Evolutionary conservation across 2,113 vertebrate species (phyloP).

Genomic region (Riparia riparia): DNA sequence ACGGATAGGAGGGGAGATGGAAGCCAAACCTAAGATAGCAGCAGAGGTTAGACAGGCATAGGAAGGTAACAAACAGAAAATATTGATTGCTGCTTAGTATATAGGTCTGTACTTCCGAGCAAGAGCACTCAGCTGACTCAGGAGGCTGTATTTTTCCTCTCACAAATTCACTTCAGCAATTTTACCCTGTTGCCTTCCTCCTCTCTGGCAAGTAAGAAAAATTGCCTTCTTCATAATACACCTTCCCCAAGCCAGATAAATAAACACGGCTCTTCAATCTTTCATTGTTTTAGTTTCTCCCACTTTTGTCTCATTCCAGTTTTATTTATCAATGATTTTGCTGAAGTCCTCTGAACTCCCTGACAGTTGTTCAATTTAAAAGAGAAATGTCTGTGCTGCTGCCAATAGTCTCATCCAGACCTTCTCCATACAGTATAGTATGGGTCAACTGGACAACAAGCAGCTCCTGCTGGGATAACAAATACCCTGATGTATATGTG

Average conservation of each 20-base stretch:
- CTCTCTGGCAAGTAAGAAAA: neutral
- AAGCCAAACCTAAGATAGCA: constrained; percentile 20
- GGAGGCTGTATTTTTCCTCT: constrained; percentile 30
- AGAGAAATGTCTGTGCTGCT: neutral
- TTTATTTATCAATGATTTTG: neutral
- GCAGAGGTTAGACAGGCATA: constrained; percentile 3
- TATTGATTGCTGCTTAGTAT: constrained; percentile 15
- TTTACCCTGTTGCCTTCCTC: neutral
- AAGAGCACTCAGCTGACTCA: neutral
- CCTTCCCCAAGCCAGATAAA: neutral
- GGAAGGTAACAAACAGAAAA: constrained; percentile 12
- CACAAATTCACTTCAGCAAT: neutral
- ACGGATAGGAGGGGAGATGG: neutral
- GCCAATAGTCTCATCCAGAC: neutral
- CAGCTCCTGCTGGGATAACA: neutral
- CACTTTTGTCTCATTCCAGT: neutral
- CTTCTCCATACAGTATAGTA: neutral
- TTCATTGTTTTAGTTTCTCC: neutral
- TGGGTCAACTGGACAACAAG: rapidly evolving
- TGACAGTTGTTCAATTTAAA: neutral
- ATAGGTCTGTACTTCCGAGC: neutral
- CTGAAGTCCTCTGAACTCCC: neutral
- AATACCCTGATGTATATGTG: too few relatives aligned
- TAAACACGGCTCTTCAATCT: neutral
- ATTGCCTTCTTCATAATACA: neutral